These are phyloP conservation scores for Habropoda laboriosa DNA, from an alignment of 1,140 invertebrate species.

Conservation along the genomic window DNA sequence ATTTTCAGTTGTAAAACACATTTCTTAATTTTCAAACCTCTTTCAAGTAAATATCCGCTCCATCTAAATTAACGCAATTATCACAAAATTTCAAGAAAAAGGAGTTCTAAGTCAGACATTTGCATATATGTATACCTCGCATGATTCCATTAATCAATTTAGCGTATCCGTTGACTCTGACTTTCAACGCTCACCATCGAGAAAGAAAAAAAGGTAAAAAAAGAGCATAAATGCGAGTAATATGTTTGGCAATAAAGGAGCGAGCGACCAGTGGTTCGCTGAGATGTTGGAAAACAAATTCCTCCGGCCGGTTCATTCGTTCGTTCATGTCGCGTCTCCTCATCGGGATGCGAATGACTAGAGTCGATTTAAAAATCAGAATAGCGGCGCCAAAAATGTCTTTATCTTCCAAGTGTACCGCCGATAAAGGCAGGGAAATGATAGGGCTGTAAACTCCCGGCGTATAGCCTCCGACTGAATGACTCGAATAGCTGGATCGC, in stretches of 20 bases:
- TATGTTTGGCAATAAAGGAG: slow-evolving; percentile 26
- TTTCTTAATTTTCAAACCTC: no score
- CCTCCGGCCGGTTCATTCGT: not conserved
- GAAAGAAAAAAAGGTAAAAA: not conserved
- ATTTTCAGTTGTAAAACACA: no score
- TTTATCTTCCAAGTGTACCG: slow-evolving; percentile 64
- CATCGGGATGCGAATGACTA: slow-evolving; percentile 3
- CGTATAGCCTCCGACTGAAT: slow-evolving; percentile 62
- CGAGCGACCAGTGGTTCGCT: not conserved
- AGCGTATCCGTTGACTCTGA: no score
- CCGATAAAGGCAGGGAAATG: slow-evolving; percentile 73
- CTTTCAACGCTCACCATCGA: not conserved
- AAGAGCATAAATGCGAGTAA: not conserved
- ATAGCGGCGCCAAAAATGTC: slow-evolving; percentile 77
- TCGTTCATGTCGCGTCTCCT: slow-evolving; percentile 6
- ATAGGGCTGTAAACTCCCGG: slow-evolving; percentile 74
- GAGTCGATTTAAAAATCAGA: slow-evolving; percentile 64
- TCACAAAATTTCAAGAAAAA: no score
- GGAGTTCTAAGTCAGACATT: no score
- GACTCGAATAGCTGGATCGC: slow-evolving; percentile 58
- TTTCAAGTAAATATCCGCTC: no score
- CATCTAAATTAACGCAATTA: no score
- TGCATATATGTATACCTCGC: no score
- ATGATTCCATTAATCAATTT: no score
- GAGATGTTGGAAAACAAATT: not conserved